Evolutionary conservation across 2,888 invertebrate genomes (phyloP).

Genomic region (Cenopis cana): DNA sequence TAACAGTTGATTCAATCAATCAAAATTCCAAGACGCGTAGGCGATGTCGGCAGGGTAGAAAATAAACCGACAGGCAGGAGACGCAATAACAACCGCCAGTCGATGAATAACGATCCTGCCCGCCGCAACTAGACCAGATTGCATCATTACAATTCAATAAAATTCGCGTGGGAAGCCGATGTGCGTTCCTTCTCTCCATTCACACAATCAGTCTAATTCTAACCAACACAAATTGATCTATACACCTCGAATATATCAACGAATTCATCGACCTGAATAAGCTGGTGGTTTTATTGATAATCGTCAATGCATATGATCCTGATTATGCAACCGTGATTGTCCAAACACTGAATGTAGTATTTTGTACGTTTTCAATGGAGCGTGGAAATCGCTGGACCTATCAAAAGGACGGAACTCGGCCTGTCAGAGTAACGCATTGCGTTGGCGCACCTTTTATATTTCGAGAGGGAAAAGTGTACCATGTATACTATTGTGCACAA

Average conservation of each 20-base stretch:
- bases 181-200: constrained; percentile 66
- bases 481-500: constrained; percentile 56
- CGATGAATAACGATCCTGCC: constrained; percentile 46
- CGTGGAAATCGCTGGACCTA: constrained; percentile 66
- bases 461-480: constrained; percentile 60
- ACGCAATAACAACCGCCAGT: constrained; percentile 36
- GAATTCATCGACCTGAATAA: constrained; percentile 49
- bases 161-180: constrained; percentile 70
- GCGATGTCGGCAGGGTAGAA: constrained; percentile 7
- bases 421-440: constrained; percentile 75
- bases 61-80: constrained; percentile 25
- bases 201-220: constrained; percentile 50
- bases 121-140: constrained; percentile 55
- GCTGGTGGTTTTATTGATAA: constrained; percentile 56
- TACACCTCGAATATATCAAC: constrained; percentile 20
- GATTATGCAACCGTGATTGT: constrained; percentile 73
- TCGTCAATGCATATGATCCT: constrained; percentile 68
- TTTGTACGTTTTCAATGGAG: constrained; percentile 67
- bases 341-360: constrained; percentile 50
- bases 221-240: constrained; percentile 55
- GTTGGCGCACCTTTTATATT: constrained; percentile 71
- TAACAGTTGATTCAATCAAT: neutral
- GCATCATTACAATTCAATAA: constrained; percentile 65
- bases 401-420: constrained; percentile 79
- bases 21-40: neutral